Base-by-base conservation (phyloP, 2,888 invertebrate species). In the Chloroclysta siterata region DNA sequence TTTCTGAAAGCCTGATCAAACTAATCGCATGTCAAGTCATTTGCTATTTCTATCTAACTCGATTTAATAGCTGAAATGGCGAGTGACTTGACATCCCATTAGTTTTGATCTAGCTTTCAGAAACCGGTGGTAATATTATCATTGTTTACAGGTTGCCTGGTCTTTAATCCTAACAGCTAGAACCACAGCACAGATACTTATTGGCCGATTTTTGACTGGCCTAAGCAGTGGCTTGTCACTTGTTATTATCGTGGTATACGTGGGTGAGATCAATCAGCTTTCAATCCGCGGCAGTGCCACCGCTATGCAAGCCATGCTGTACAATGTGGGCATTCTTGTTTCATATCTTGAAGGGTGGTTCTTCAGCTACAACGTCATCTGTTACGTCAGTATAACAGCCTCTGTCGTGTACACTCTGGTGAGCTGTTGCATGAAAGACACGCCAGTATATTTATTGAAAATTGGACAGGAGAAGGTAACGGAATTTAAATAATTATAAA, bases 211-310 rank as follows among this genome's bases (percentile, higher is more conserved):
- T 13, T 64, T 94, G 0, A 85, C 85, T 5, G 93, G 92, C 0
- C 83, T 94, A 33, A 76, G 87, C 0, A 80, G 60, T 13, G 80
- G 80, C 0, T 0, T 72, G 5, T 66, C 75, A 36, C 22, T 94
- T 10, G 87, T 93, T 28, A 78, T 93, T n/a, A 84, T 84, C 0
- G 90, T 95, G 0, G 81, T 94, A 8, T 94, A 89, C 76, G 80
- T 93, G 2, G 83, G 88, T 0, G 96, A 96, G 76, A 94, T 94
- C 51, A 72, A 71, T 5, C 73, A 80, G 4, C 53, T 58, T 0
- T 66, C 70, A 2, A 56, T 78, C 6, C 69, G 75, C 51, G 83
- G 82, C 0, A 63, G 75, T n/a, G 55, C 77, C 0, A 50, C 72
- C 0, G 55, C 73, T 2, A 17, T 73, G 0, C 3, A 66, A 2